A percentile compares a stretch with the other conserved stretches of the same genome.
Conservation (phyloP, 2,113 vertebrate species). For the Machaerirhynchus nigripectus region DNA sequence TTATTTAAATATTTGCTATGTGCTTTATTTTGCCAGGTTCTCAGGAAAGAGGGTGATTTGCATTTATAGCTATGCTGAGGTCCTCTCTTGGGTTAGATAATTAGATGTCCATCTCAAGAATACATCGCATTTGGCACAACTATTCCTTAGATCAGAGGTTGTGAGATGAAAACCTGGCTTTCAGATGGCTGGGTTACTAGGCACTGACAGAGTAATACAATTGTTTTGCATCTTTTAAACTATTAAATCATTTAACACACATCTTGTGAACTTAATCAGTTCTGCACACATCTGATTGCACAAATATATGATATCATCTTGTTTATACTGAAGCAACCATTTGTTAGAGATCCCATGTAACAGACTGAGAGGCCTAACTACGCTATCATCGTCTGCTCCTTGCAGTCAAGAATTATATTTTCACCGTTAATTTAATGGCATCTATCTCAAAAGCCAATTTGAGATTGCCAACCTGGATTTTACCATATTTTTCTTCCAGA, state of each 20-base stretch:
- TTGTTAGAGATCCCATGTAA: neutral
- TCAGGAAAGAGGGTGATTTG: neutral
- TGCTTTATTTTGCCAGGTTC: neutral
- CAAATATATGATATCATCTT: neutral
- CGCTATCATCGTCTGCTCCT: neutral
- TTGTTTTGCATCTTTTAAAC: neutral
- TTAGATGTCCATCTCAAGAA: neutral
- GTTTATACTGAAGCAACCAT: neutral
- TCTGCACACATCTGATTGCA: neutral
- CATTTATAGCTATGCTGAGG: neutral
- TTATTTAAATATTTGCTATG: neutral
- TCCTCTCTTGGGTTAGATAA: neutral
- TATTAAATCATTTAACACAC: neutral
- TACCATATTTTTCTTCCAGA: constrained; percentile 8
- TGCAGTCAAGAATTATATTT: neutral
- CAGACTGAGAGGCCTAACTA: neutral
- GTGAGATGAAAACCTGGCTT: neutral
- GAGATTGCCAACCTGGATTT: neutral
- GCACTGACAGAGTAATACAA: neutral
- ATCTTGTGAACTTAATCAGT: neutral
- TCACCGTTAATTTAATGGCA: neutral
- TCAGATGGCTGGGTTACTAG: neutral
- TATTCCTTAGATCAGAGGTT: neutral
- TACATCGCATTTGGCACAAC: neutral
- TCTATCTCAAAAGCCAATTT: neutral